A percentile compares a stretch with the other conserved stretches of the same genome.
These are phyloP conservation scores for Zosterops pallidus DNA, from an alignment of 2,113 vertebrate species.

Conservation along the genomic window DNA sequence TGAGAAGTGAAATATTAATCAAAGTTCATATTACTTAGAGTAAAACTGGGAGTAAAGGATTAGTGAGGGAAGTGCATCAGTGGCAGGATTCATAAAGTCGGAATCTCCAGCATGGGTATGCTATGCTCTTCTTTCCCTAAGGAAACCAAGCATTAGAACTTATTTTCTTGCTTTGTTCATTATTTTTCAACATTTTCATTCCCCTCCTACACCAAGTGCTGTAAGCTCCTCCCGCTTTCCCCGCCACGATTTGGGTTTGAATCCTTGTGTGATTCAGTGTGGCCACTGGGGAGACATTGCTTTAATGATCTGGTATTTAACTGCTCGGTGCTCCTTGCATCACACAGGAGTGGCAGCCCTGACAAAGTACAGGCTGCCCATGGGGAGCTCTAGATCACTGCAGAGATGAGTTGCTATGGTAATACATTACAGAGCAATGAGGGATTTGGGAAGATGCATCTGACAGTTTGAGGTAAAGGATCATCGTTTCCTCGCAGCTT, in stretches of 20 bases:
- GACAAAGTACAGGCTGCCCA: slow-evolving; percentile 35
- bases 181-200: background rate
- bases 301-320: slow-evolving; percentile 58
- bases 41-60: background rate
- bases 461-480: slow-evolving; percentile 57
- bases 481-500: slow-evolving; percentile 38
- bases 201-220: background rate
- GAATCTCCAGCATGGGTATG: background rate
- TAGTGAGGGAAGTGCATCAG: background rate
- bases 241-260: background rate
- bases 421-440: slow-evolving; percentile 39
- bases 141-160: background rate
- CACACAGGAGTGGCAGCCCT: slow-evolving; percentile 15
- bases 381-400: slow-evolving; percentile 26
- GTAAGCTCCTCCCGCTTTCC: background rate
- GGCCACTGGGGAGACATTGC: slow-evolving; percentile 28
- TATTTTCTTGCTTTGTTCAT: background rate
- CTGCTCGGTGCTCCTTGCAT: slow-evolving; percentile 36
- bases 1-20: background rate
- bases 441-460: slow-evolving; percentile 46
- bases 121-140: background rate
- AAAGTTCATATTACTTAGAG: background rate
- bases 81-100: background rate
- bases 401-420: slow-evolving; percentile 41
- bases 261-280: background rate